These are phyloP conservation scores for Dipodomys spectabilis DNA, from an alignment of 2,113 vertebrate genomes.

Conservation along the genomic window DNA sequence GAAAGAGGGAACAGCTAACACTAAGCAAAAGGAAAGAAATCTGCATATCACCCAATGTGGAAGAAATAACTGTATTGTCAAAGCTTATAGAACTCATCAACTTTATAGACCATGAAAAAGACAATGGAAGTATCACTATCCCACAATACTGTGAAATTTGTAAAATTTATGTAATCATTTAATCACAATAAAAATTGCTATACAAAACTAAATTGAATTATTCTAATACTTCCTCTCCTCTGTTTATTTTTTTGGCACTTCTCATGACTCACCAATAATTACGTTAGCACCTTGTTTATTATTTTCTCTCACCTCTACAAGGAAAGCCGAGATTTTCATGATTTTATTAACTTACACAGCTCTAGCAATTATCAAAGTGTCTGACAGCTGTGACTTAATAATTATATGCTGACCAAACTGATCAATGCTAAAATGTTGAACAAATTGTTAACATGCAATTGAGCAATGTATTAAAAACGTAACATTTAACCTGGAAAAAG, in stretches of 20 bases:
- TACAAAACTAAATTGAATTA: neutral
- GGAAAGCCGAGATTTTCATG: neutral
- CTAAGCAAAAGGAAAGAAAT: too few species aligned
- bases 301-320: neutral
- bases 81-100: too few species aligned
- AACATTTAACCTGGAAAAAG: slow-evolving; percentile 19
- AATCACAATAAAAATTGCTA: neutral
- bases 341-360: neutral
- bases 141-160: too few species aligned
- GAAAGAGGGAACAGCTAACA: too few species aligned
- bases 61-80: too few species aligned
- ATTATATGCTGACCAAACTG: neutral
- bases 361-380: neutral
- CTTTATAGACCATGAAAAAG: too few species aligned
- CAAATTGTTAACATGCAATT: slow-evolving; percentile 46
- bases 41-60: too few species aligned
- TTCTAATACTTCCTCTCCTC: neutral
- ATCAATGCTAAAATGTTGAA: slow-evolving; percentile 35
- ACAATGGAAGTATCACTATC: too few species aligned
- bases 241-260: neutral
- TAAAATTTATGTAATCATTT: too few species aligned
- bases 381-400: neutral
- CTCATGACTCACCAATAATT: neutral
- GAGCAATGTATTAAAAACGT: neutral
- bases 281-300: neutral